phyloP scores from a whole-genome alignment of 2,113 vertebrate genomes.

The Leucopternis melanops region DNA sequence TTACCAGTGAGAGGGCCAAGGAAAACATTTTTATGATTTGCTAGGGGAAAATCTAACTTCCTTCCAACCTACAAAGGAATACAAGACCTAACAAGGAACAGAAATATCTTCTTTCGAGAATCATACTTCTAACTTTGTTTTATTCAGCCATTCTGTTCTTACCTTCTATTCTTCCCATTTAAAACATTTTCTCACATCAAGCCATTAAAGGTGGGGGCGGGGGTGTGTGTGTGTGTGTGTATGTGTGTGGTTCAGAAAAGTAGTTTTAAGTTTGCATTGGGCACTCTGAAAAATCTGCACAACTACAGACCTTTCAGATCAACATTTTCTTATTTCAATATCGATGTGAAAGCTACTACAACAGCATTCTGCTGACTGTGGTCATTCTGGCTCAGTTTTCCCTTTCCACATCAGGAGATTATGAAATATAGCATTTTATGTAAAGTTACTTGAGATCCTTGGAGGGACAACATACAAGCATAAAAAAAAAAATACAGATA shows the following conservation, averaged over 20 bases:
- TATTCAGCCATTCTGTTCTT: not conserved
- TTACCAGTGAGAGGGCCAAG: not conserved
- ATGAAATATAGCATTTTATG: not conserved
- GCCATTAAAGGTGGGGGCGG: not conserved
- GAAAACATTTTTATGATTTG: not conserved
- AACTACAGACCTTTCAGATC: not conserved
- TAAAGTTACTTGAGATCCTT: not conserved
- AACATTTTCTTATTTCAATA: not conserved
- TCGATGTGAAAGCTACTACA: not conserved
- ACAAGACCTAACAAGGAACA: not conserved
- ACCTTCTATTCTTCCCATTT: not conserved
- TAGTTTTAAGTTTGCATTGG: not conserved
- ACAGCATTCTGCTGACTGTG: not conserved
- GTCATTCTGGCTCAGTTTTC: not conserved
- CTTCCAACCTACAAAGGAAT: not conserved
- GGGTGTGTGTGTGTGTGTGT: too few relatives aligned
- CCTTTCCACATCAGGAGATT: not conserved
- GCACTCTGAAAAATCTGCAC: not conserved
- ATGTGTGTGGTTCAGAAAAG: not conserved
- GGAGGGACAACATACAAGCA: not conserved
- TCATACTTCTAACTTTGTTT: not conserved
- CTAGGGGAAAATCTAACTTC: not conserved
- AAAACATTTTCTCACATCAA: not conserved
- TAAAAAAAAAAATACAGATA: not conserved
- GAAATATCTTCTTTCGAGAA: not conserved